These are phyloP conservation scores for Habrosyne pyritoides DNA, from an alignment of 2,888 invertebrate genomes.

Conservation along the genomic window DNA sequence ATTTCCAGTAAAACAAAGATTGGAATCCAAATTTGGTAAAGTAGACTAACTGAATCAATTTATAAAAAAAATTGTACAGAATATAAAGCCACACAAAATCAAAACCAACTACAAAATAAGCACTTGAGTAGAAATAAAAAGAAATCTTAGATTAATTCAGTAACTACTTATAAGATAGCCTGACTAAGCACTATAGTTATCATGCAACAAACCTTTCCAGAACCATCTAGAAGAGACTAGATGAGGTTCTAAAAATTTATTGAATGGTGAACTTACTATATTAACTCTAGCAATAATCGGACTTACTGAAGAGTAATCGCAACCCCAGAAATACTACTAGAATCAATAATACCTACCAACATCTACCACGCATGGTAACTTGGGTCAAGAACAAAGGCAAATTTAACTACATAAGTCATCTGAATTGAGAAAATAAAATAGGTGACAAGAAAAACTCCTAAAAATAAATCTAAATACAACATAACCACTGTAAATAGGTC, in stretches of 20 bases:
- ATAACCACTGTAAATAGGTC: slow-evolving; percentile 47
- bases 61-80: too few relatives aligned
- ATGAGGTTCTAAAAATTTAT: not conserved
- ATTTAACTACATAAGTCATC: not conserved
- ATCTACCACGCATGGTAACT: not conserved
- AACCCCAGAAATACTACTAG: not conserved
- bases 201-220: too few relatives aligned
- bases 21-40: too few relatives aligned
- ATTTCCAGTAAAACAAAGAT: too few relatives aligned
- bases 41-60: too few relatives aligned
- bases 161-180: too few relatives aligned
- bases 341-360: not conserved
- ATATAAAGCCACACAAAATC: too few relatives aligned
- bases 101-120: too few relatives aligned
- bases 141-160: too few relatives aligned
- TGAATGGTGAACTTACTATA: not conserved
- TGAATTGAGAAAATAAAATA: not conserved
- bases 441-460: slow-evolving; percentile 10
- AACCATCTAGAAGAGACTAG: too few relatives aligned
- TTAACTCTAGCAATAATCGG: not conserved
- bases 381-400: not conserved
- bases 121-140: too few relatives aligned
- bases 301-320: not conserved
- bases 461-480: slow-evolving; percentile 21
- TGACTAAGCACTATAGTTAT: too few relatives aligned